Evolutionary conservation across 1,140 invertebrate species (phyloP).

Genomic region (Saccostrea echinata): DNA sequence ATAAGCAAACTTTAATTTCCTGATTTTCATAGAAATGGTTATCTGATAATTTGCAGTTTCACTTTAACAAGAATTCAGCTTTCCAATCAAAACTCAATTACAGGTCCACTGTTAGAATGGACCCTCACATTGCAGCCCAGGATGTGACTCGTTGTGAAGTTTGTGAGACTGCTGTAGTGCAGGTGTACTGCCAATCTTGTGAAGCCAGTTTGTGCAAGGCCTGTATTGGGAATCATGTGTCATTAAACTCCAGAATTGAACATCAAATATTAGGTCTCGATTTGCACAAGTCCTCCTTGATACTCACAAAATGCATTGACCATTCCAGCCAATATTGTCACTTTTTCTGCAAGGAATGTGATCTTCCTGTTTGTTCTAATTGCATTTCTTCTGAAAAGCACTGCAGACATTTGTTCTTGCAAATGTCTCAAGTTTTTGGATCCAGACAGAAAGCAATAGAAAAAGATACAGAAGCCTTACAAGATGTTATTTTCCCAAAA

Average conservation of each 20-base stretch:
- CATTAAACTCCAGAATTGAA: neutral
- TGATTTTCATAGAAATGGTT: too few relatives aligned
- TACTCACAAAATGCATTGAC: neutral
- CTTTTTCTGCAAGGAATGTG: constrained; percentile 23
- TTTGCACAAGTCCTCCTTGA: constrained; percentile 9
- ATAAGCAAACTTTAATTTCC: too few relatives aligned
- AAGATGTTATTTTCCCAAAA: constrained; percentile 11
- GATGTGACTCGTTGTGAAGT: neutral
- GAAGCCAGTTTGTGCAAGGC: neutral
- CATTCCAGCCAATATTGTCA: neutral
- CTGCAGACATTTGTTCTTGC: neutral
- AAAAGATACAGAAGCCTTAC: neutral
- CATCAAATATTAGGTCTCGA: neutral
- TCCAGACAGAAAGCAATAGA: neutral
- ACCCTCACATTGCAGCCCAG: neutral
- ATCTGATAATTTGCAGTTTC: too few relatives aligned
- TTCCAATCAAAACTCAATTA: too few relatives aligned
- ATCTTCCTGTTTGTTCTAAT: neutral
- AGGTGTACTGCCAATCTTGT: constrained; percentile 1
- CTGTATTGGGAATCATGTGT: constrained; percentile 1
- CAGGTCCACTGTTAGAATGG: neutral
- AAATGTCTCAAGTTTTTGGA: constrained; percentile 19
- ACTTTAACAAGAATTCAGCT: too few relatives aligned
- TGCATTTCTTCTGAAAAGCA: constrained; percentile 19
- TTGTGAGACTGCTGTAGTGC: neutral